Evolutionary conservation across 30 jellyfish, hydroid and myxozoan genomes (phyloP).

Genomic region (Nemopilema nomurai): DNA sequence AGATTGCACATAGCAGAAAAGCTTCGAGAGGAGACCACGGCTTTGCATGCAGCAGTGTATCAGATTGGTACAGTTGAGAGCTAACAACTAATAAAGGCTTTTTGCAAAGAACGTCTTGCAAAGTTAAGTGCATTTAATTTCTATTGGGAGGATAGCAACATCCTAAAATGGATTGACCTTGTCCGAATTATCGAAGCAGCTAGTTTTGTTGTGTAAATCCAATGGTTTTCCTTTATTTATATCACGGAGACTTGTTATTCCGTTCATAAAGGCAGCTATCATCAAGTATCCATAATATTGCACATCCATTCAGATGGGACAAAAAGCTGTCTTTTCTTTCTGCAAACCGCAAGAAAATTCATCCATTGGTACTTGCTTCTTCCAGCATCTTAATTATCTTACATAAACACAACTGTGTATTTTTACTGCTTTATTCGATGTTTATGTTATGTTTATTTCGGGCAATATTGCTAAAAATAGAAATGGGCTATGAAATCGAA

Average conservation of each 20-base stretch:
- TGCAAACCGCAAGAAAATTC: background rate
- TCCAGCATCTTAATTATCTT: background rate
- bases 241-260: too few species aligned
- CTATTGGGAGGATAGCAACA: background rate
- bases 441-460: background rate
- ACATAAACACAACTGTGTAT: background rate
- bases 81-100: too few species aligned
- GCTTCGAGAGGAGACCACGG: too few species aligned
- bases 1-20: too few species aligned
- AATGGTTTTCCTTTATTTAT: too few species aligned
- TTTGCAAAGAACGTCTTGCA: background rate
- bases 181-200: too few species aligned
- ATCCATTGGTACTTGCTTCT: background rate
- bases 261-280: background rate
- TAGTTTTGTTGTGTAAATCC: too few species aligned
- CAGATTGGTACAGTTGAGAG: too few species aligned
- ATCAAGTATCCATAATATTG: background rate
- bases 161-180: background rate
- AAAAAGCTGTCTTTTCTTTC: background rate
- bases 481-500: background rate
- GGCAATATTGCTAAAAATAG: background rate
- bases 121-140: background rate
- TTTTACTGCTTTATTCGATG: background rate
- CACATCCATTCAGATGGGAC: too few species aligned
- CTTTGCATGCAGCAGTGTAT: too few species aligned